A percentile compares a stretch with the other conserved stretches of the same genome.
Evolutionary conservation across 2,888 invertebrate genomes (phyloP).

Genomic region (Lasioglossum zephyrum): DNA sequence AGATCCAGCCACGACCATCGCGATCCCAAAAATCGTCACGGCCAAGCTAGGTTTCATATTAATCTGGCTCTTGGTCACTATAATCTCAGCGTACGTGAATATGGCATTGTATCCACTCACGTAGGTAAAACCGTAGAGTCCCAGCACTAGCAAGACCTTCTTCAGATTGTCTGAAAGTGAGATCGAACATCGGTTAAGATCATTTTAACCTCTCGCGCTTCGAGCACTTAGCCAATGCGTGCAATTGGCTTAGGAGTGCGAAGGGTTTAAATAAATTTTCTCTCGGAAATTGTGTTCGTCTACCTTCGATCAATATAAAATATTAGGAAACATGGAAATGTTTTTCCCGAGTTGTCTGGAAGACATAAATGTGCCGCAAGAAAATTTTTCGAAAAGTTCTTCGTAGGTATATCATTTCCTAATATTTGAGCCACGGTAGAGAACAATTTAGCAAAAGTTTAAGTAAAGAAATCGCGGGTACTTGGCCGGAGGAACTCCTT

Average conservation of each 20-base stretch:
- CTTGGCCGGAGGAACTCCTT: slow-evolving; percentile 73
- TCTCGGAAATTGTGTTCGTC: background rate
- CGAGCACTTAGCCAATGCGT: background rate
- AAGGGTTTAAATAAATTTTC: background rate
- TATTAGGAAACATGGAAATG: background rate
- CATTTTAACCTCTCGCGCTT: background rate
- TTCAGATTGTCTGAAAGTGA: slow-evolving; percentile 80
- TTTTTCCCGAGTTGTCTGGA: background rate
- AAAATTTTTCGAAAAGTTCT: background rate
- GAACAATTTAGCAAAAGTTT: slow-evolving; percentile 1
- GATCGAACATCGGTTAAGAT: background rate
- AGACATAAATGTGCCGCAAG: background rate
- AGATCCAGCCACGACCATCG: slow-evolving; percentile 85
- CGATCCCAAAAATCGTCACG: slow-evolving; percentile 85
- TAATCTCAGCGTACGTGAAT: slow-evolving; percentile 83
- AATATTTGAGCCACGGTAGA: background rate
- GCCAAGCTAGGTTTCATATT: slow-evolving; percentile 81
- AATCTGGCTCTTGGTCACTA: slow-evolving; percentile 80
- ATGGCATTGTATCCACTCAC: slow-evolving; percentile 84
- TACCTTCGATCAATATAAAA: background rate
- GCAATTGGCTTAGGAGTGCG: background rate
- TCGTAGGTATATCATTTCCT: background rate
- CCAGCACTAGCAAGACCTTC: slow-evolving; percentile 82
- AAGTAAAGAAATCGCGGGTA: slow-evolving; percentile 47
- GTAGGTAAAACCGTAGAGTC: slow-evolving; percentile 86